Evolutionary conservation across 2,797 vertebrate genomes (phyloP).

Genomic region (Tolypeutes matacus): DNA sequence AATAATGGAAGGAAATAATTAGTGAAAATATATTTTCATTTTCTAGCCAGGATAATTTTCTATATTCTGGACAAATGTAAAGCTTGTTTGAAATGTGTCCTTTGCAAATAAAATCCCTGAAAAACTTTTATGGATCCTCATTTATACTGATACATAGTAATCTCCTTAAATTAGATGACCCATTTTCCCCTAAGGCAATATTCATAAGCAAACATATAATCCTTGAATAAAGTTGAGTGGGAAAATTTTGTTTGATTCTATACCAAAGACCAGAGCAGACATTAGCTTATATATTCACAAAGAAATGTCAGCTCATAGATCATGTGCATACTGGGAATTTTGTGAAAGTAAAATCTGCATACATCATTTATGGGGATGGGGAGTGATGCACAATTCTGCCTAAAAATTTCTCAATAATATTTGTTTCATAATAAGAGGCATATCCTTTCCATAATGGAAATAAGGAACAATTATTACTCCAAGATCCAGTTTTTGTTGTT

Average conservation of each 20-base stretch:
- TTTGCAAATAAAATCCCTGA: constrained; percentile 62
- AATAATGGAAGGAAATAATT: constrained; percentile 72
- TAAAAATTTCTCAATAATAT: constrained; percentile 73
- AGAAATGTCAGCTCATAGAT: constrained; percentile 77
- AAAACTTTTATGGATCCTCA: too few relatives aligned
- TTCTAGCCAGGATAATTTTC: constrained; percentile 69
- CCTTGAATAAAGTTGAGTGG: background rate
- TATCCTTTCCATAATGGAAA: constrained; percentile 57
- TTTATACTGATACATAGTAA: constrained; percentile 53
- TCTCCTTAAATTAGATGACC: constrained; percentile 65
- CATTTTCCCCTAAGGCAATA: constrained; percentile 18
- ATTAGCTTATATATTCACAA: constrained; percentile 83
- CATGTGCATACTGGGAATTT: constrained; percentile 52
- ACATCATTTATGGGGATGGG: constrained; percentile 68
- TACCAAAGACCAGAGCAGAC: constrained; percentile 75
- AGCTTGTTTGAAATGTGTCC: constrained; percentile 73
- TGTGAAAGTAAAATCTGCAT: constrained; percentile 67
- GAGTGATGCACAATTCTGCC: constrained; percentile 64
- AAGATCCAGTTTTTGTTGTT: constrained; percentile 23
- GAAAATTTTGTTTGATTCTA: constrained; percentile 69
- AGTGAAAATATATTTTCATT: constrained; percentile 66
- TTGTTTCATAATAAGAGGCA: constrained; percentile 68
- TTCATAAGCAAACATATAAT: constrained; percentile 48
- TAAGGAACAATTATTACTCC: background rate
- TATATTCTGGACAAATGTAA: constrained; percentile 72